Conservation (phyloP, 35 echinoderm and acorn worm genomes). For the Heliocidaris tuberculata region DNA sequence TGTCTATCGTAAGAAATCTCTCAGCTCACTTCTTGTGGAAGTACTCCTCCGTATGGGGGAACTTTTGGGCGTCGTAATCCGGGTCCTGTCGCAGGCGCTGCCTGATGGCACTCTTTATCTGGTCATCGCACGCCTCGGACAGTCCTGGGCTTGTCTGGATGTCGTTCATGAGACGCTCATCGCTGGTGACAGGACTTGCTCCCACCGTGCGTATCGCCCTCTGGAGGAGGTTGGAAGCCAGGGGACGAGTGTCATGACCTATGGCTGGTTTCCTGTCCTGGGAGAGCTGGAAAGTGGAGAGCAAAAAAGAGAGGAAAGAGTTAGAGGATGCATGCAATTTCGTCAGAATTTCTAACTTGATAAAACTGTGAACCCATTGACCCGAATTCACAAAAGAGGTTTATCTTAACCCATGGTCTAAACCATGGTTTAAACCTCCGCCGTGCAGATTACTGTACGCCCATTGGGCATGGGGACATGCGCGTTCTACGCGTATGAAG, state of each 20-base stretch:
- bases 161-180: slow-evolving; percentile 59
- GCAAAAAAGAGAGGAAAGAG: slow-evolving; percentile 29
- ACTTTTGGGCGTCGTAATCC: slow-evolving; percentile 69
- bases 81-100: slow-evolving; percentile 66
- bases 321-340: too few species aligned
- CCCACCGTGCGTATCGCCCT: slow-evolving; percentile 67
- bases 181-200: slow-evolving; percentile 57
- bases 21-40: slow-evolving; percentile 62
- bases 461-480: too few species aligned
- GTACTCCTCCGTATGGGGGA: slow-evolving; percentile 82
- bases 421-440: too few species aligned
- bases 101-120: slow-evolving; percentile 77
- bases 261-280: slow-evolving; percentile 66
- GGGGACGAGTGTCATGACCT: slow-evolving; percentile 57
- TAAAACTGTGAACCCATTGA: too few species aligned
- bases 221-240: slow-evolving; percentile 66
- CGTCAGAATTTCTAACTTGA: too few species aligned
- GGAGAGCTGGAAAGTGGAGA: slow-evolving; percentile 62
- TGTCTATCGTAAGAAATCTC: not conserved
- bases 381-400: too few species aligned
- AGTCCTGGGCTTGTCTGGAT: slow-evolving; percentile 55
- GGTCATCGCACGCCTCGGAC: slow-evolving; percentile 78
- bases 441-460: too few species aligned
- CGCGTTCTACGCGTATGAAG: too few species aligned
- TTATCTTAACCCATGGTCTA: too few species aligned